Percentiles rank a stretch among this genome's conserved stretches.
Evolutionary conservation across 2,113 vertebrate species (phyloP).

Genomic region (Picathartes gymnocephalus): DNA sequence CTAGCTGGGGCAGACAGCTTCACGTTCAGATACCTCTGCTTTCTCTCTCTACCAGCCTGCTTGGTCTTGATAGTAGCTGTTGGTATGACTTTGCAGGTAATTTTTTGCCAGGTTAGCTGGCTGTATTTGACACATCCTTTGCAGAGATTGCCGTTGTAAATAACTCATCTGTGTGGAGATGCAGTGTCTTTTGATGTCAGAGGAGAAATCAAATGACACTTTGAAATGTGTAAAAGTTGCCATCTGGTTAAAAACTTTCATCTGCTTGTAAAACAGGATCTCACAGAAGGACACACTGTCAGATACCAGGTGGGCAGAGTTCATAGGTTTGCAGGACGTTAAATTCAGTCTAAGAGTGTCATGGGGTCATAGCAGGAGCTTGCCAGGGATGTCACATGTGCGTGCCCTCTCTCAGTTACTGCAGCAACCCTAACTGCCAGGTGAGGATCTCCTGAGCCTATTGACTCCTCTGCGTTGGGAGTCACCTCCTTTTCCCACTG

Average conservation of each 20-base stretch:
- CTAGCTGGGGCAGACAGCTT: background rate
- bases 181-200: background rate
- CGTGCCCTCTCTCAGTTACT: background rate
- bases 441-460: background rate
- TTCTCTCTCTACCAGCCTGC: background rate
- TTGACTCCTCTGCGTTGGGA: background rate
- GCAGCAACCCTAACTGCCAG: background rate
- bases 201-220: background rate
- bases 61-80: rapidly evolving
- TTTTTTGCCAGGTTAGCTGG: background rate
- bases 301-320: background rate
- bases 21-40: background rate
- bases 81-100: background rate
- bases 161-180: background rate
- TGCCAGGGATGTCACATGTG: rapidly evolving
- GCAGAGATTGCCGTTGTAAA: background rate
- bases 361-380: rapidly evolving
- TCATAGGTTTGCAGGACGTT: background rate
- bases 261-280: background rate
- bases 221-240: background rate
- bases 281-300: background rate
- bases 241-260: background rate
- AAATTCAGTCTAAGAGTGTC: background rate
- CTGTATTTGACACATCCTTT: background rate
- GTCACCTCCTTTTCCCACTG: background rate